Conservation (phyloP, 2,888 invertebrate genomes). For the Hirudinaria manillensis region DNA sequence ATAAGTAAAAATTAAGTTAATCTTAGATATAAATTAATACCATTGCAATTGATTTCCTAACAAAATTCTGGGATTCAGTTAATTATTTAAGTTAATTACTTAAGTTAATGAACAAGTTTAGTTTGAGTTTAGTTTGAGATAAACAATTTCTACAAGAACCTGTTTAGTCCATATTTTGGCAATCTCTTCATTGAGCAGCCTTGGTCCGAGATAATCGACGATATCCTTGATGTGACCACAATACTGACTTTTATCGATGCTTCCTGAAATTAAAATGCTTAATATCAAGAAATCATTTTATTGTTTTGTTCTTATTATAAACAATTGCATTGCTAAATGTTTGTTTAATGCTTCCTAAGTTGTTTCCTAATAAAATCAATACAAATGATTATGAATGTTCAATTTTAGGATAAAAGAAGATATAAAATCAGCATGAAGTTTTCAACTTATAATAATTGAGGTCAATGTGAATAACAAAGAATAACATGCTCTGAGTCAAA, state of each 20-base stretch:
- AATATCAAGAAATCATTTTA: no score
- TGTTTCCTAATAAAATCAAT: not conserved
- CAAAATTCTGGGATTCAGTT: not conserved
- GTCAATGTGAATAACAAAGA: not conserved
- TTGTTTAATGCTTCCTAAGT: not conserved
- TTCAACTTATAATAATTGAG: not conserved
- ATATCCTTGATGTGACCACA: conserved; percentile 58
- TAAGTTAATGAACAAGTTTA: not conserved
- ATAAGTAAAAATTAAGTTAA: not conserved
- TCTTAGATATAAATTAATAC: not conserved
- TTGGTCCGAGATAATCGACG: conserved; percentile 57
- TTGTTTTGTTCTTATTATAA: not conserved
- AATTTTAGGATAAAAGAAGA: not conserved
- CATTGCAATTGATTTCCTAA: not conserved
- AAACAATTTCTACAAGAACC: conserved; percentile 41
- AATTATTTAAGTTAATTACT: not conserved
- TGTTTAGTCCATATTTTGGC: conserved; percentile 58
- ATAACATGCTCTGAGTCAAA: not conserved
- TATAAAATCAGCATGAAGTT: not conserved
- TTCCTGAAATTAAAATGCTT: conserved; percentile 42
- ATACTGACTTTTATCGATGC: conserved; percentile 58
- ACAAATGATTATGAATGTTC: no score
- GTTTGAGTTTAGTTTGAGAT: not conserved
- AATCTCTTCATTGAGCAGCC: conserved; percentile 55
- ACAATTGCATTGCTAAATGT: not conserved